These are phyloP conservation scores for Ischnura elegans DNA, from an alignment of 2,888 invertebrate species.

Conservation along the genomic window DNA sequence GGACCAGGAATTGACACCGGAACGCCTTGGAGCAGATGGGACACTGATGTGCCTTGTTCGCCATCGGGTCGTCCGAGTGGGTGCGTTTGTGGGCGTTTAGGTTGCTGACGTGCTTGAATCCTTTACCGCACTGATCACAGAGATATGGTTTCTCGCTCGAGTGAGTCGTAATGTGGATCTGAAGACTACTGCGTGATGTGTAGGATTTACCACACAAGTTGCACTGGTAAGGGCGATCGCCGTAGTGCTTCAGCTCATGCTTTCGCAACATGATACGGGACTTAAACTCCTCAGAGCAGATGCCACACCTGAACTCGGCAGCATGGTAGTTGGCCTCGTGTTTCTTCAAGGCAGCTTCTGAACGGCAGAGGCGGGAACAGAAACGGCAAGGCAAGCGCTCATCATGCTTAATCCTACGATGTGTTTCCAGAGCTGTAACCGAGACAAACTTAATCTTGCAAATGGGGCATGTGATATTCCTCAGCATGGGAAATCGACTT, in stretches of 20 bases:
- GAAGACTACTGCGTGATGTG: slow-evolving; percentile 75
- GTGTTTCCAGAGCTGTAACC: slow-evolving; percentile 29
- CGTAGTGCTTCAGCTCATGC: slow-evolving; percentile 73
- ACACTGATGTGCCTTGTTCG: slow-evolving; percentile 76
- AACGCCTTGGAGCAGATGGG: slow-evolving; percentile 78
- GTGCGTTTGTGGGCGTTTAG: slow-evolving; percentile 76
- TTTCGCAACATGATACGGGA: slow-evolving; percentile 68
- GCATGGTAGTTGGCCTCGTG: slow-evolving; percentile 26
- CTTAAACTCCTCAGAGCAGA: slow-evolving; percentile 57
- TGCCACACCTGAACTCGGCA: slow-evolving; percentile 33
- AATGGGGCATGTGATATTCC: slow-evolving; percentile 8
- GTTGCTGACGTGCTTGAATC: slow-evolving; percentile 76
- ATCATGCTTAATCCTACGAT: slow-evolving; percentile 50
- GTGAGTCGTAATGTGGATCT: slow-evolving; percentile 75
- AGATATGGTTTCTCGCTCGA: slow-evolving; percentile 73
- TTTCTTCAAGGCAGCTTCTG: slow-evolving; percentile 40
- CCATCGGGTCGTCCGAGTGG: slow-evolving; percentile 74
- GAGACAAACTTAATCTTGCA: slow-evolving; percentile 48
- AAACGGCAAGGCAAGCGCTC: slow-evolving; percentile 43
- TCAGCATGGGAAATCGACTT: background rate
- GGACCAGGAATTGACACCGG: slow-evolving; percentile 78
- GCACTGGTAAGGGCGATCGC: slow-evolving; percentile 74
- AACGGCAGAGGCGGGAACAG: slow-evolving; percentile 25
- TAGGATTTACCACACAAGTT: slow-evolving; percentile 74
- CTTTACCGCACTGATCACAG: slow-evolving; percentile 76